These are phyloP conservation scores for Euplexia lucipara DNA, from an alignment of 2,888 invertebrate genomes.

Conservation along the genomic window DNA sequence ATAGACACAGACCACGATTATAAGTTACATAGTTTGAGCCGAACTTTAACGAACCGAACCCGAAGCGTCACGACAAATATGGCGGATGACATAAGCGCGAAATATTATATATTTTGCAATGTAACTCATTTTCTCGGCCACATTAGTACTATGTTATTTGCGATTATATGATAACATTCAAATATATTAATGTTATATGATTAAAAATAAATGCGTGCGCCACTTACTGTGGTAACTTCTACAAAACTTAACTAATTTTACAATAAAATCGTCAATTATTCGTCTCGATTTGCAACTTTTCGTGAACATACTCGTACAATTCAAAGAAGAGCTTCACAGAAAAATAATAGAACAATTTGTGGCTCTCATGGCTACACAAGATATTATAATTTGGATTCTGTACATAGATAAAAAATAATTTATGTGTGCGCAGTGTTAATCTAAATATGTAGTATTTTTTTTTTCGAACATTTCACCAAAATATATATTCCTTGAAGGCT, in stretches of 20 bases:
- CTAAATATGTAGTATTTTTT: slow-evolving; percentile 65
- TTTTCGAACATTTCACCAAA: slow-evolving; percentile 73
- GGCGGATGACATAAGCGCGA: slow-evolving; percentile 70
- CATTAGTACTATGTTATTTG: slow-evolving; percentile 53
- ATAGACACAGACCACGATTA: slow-evolving; percentile 82
- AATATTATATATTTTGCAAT: slow-evolving; percentile 56
- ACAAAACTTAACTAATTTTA: slow-evolving; percentile 18
- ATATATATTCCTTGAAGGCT: slow-evolving; percentile 80
- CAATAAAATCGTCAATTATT: slow-evolving; percentile 15
- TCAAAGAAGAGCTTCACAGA: slow-evolving; percentile 3
- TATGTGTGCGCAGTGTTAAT: slow-evolving; percentile 69
- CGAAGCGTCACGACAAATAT: slow-evolving; percentile 67
- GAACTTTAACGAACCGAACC: slow-evolving; percentile 62
- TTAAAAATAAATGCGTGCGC: slow-evolving; percentile 50
- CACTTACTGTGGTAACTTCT: slow-evolving; percentile 18
- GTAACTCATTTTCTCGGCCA: slow-evolving; percentile 60
- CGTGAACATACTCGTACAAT: slow-evolving; percentile 23
- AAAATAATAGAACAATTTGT: slow-evolving; percentile 9
- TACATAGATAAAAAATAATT: slow-evolving; percentile 71
- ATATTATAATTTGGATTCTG: slow-evolving; percentile 38
- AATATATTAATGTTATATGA: slow-evolving; percentile 62
- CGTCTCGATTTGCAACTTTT: slow-evolving; percentile 21
- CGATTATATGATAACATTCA: slow-evolving; percentile 60
- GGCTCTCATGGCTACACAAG: slow-evolving; percentile 16
- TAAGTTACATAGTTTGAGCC: slow-evolving; percentile 70